A percentile compares a stretch with the other conserved stretches of the same genome.
Conservation (phyloP, 1,140 invertebrate species). For the Pseudobourletiella spinata region DNA sequence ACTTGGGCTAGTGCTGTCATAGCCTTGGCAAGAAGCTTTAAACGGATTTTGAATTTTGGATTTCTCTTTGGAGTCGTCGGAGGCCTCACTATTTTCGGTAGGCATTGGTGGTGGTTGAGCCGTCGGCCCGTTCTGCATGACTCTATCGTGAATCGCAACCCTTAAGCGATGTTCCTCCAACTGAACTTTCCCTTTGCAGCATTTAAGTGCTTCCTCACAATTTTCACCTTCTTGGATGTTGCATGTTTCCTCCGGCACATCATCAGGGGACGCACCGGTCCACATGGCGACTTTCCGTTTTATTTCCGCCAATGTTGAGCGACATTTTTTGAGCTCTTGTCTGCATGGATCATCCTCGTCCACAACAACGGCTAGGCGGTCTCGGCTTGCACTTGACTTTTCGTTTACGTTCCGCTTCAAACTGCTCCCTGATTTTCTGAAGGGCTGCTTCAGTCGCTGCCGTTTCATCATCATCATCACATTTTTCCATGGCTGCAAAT, state of each 20-base stretch:
- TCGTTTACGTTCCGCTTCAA: neutral
- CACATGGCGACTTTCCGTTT: neutral
- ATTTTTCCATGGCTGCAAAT: too few species aligned
- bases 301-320: neutral
- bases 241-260: neutral
- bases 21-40: too few species aligned
- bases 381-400: too few species aligned
- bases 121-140: too few species aligned
- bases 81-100: neutral
- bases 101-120: neutral
- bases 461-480: neutral
- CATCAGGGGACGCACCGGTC: neutral
- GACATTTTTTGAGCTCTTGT: neutral
- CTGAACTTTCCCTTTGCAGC: neutral
- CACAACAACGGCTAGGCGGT: too few species aligned
- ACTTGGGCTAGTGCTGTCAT: too few species aligned
- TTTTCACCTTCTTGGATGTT: neutral
- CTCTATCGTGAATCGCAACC: neutral
- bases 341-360: neutral
- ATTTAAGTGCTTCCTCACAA: neutral
- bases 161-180: neutral
- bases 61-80: neutral
- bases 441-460: neutral
- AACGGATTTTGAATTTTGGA: neutral
- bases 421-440: neutral